Percentiles rank a stretch among this genome's conserved stretches.
phyloP scores from a whole-genome alignment of 2,113 vertebrate species.

The Lampris megalopsis region DNA sequence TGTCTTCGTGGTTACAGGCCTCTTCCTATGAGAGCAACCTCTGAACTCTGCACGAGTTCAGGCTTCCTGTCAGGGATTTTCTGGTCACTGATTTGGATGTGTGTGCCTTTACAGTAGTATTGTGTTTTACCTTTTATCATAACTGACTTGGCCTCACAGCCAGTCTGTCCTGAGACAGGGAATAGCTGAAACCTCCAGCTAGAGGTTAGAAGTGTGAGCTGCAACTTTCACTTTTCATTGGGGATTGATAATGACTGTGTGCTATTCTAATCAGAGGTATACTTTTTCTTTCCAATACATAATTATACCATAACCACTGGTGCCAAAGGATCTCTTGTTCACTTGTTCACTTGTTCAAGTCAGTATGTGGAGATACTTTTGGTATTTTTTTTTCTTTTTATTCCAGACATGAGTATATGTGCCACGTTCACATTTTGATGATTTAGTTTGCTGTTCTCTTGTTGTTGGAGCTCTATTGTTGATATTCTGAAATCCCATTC shows the following conservation, averaged over 20 bases:
- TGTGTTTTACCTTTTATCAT: background rate
- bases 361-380: too few relatives aligned
- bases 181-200: too few relatives aligned
- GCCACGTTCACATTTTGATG: background rate
- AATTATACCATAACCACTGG: background rate
- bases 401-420: background rate
- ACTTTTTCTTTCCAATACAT: background rate
- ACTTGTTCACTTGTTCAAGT: too few relatives aligned
- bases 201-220: too few relatives aligned
- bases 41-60: conserved; percentile 39
- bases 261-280: background rate
- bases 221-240: too few relatives aligned
- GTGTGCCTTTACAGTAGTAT: background rate
- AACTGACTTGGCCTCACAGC: background rate
- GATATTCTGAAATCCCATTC: conserved; percentile 34
- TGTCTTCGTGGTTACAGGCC: conserved; percentile 55
- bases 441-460: background rate
- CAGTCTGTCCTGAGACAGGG: background rate
- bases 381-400: background rate
- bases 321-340: too few relatives aligned
- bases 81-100: background rate
- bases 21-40: conserved; percentile 76
- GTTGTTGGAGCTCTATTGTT: conserved; percentile 7
- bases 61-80: conserved; percentile 58
- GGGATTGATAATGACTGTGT: too few relatives aligned